phyloP scores from a whole-genome alignment of 2,797 vertebrate genomes.

The Lagodon rhomboides region DNA sequence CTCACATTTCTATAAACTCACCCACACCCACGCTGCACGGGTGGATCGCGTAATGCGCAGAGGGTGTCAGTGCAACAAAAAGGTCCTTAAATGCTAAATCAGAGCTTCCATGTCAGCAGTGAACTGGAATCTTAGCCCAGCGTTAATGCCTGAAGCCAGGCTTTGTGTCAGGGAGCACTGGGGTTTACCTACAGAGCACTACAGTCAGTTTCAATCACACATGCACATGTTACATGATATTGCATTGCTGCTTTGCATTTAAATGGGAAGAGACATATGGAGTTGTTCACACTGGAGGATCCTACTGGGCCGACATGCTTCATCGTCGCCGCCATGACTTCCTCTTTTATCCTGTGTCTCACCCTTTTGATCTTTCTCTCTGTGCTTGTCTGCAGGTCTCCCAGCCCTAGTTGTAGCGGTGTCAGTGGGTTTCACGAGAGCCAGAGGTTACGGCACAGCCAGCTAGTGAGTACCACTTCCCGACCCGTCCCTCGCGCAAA shows the following conservation, averaged over 20 bases:
- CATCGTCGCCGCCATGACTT: slow-evolving; percentile 6
- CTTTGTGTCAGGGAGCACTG: slow-evolving; percentile 11
- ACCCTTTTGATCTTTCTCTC: slow-evolving; percentile 41
- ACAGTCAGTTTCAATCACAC: slow-evolving; percentile 46
- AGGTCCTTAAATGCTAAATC: neutral
- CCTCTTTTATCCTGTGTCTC: slow-evolving; percentile 50
- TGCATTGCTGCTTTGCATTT: slow-evolving; percentile 62
- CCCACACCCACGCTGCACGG: neutral
- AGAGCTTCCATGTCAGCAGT: neutral
- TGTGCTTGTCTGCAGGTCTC: slow-evolving; percentile 86
- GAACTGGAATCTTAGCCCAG: slow-evolving; percentile 27
- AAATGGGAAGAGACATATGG: slow-evolving; percentile 42
- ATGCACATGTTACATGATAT: slow-evolving; percentile 39
- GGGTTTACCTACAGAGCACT: slow-evolving; percentile 31
- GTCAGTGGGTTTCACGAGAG: slow-evolving; percentile 97
- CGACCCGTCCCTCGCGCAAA: neutral
- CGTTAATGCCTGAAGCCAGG: slow-evolving; percentile 28
- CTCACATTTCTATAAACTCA: slow-evolving; percentile 35
- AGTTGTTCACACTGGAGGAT: slow-evolving; percentile 32
- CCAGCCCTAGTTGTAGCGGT: slow-evolving; percentile 98
- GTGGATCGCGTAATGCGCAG: slow-evolving; percentile 5
- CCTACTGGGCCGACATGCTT: slow-evolving; percentile 27
- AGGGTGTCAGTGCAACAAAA: neutral
- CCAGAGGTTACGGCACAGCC: slow-evolving; percentile 96
- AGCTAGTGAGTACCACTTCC: slow-evolving; percentile 92